Evolutionary conservation across 2,113 vertebrate genomes (phyloP), one percentile per base, ranked within the genome.

Genomic region (Miniopterus natalensis): DNA sequence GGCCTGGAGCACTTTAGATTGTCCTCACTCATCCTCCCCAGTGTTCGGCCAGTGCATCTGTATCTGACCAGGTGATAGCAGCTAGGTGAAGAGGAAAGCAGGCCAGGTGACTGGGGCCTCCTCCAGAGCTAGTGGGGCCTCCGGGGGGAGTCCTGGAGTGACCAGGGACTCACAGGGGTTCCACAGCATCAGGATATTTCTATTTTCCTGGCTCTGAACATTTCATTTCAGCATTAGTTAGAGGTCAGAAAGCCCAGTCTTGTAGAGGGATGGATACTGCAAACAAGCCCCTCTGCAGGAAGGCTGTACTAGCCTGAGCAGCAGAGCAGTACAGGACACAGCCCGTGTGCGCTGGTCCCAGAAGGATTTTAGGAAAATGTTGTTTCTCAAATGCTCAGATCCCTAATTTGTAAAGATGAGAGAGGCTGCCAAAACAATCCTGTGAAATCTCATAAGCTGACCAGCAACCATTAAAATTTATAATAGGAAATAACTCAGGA

Each of bases 311-410:
- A 29, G 71, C 66, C 53, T 17, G 42, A 83, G 66, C 18, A 45
- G 14, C 9, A 0, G 68, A 59, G 23, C 53, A 40, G 78, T 9
- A 31, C 40, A 42, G 68, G 55, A 51, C 65, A 89, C 36, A 75
- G 87, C 6, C 25, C 49, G n/a, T 61, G 3, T 36, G 31, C 51
- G 70, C 11, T 78, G 71, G 29, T 17, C 42, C 20, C 65, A 70
- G 86, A 86, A 83, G 11, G n/a, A 84, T 42, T 92, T 85, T 5
- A 55, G 61, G 42, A 53, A 90, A 68, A 81, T 94, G 70, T 27
- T 29, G 3, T 83, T 91, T 78, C 61, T 84, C 20, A 61, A 29
- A 74, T 3, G 6, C 20, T 91, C 21, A 25, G n/a, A 45, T 45
- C 81, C 29, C 25, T 61, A 10, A 85, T 70, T 42, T 66, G 29